These are phyloP conservation scores for Tetraneura akinire DNA, from an alignment of 1,140 invertebrate genomes.

Conservation along the genomic window DNA sequence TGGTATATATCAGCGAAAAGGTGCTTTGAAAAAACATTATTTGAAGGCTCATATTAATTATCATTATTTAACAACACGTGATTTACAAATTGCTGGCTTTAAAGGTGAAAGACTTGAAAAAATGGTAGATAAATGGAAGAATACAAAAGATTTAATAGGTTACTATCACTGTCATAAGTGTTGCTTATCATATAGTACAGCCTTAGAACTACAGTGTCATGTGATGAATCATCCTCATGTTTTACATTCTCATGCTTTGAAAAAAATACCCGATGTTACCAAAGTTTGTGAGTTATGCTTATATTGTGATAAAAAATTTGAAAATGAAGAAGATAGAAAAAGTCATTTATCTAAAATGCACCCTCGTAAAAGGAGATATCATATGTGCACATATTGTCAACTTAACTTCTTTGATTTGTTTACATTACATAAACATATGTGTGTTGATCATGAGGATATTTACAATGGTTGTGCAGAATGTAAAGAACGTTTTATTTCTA, in stretches of 20 bases:
- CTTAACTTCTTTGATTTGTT: constrained; percentile 52
- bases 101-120: constrained; percentile 31
- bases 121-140: background rate
- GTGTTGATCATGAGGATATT: constrained; percentile 51
- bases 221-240: constrained; percentile 55
- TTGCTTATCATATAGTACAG: constrained; percentile 57
- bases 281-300: constrained; percentile 53
- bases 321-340: constrained; percentile 52
- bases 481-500: constrained; percentile 54
- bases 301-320: constrained; percentile 56
- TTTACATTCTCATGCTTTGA: constrained; percentile 39
- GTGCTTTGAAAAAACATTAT: constrained; percentile 65
- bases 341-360: constrained; percentile 55
- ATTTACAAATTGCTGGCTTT: constrained; percentile 56
- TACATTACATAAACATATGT: constrained; percentile 54
- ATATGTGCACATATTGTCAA: constrained; percentile 55
- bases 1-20: constrained; percentile 61
- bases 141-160: constrained; percentile 23
- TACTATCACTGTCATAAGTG: constrained; percentile 61
- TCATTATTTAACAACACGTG: constrained; percentile 60
- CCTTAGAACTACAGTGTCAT: constrained; percentile 58
- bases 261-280: constrained; percentile 49
- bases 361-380: constrained; percentile 54
- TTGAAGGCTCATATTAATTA: constrained; percentile 63
- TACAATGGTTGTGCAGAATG: constrained; percentile 55